A percentile compares a stretch with the other conserved stretches of the same genome.
phyloP scores from a whole-genome alignment of 2,113 vertebrate species.

The Protobothrops mucrosquamatus region DNA sequence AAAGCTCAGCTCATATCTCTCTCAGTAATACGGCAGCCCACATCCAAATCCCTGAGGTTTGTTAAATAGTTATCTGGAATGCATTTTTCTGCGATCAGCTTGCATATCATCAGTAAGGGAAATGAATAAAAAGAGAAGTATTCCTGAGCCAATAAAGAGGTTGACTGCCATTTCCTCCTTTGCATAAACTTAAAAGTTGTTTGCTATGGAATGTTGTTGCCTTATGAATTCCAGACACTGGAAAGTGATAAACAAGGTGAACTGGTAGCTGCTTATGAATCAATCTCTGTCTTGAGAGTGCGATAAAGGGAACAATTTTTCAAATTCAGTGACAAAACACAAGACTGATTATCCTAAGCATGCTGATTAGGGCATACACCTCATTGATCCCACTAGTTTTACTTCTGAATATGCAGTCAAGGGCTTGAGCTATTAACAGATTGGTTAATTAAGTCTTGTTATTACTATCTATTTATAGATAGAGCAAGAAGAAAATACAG shows the following conservation, averaged over 20 bases:
- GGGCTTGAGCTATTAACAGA: neutral
- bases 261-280: neutral
- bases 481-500: neutral
- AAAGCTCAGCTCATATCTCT: slow-evolving; percentile 3
- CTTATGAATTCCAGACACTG: neutral
- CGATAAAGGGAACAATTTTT: neutral
- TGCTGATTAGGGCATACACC: neutral
- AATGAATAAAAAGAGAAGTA: slow-evolving; percentile 4
- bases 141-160: neutral
- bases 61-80: neutral
- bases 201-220: neutral
- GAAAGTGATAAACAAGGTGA: neutral
- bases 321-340: neutral
- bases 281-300: neutral
- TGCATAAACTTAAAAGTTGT: neutral
- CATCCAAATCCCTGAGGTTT: neutral
- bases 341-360: neutral
- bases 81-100: slow-evolving; percentile 10
- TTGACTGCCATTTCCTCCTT: neutral
- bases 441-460: neutral
- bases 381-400: neutral
- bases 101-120: neutral
- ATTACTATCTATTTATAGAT: neutral
- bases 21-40: neutral
- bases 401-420: neutral